Evolutionary conservation across 1,140 invertebrate species (phyloP).

Genomic region (Littorina saxatilis): DNA sequence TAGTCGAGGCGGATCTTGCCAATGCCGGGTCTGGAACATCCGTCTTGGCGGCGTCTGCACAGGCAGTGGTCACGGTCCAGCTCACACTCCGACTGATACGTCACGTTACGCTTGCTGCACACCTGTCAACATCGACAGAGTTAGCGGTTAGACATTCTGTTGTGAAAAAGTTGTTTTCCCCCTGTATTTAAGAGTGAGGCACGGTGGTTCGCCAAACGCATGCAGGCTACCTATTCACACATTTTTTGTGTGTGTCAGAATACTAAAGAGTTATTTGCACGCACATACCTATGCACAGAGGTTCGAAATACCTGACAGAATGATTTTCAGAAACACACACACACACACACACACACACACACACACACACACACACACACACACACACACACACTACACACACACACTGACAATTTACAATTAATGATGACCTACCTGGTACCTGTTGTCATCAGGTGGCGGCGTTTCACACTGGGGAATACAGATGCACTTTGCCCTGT

Average conservation of each 20-base stretch:
- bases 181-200: slow-evolving; percentile 9
- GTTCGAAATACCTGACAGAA: too few species aligned
- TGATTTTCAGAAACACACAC: slow-evolving; percentile 1
- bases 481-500: slow-evolving; percentile 49
- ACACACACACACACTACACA: slow-evolving; percentile 5
- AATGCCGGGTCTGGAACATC: slow-evolving; percentile 35
- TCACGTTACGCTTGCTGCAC: slow-evolving; percentile 60
- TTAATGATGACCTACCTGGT: background rate
- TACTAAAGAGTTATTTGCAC: background rate
- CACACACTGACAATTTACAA: background rate
- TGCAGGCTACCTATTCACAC: too few species aligned
- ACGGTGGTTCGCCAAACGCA: too few species aligned
- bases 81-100: slow-evolving; percentile 56
- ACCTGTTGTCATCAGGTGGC: slow-evolving; percentile 34
- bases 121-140: slow-evolving; percentile 46
- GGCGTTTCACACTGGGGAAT: slow-evolving; percentile 32
- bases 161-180: background rate
- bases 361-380: slow-evolving; percentile 2
- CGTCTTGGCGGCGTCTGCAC: slow-evolving; percentile 43
- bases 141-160: background rate
- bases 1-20: slow-evolving; percentile 58
- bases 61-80: slow-evolving; percentile 60
- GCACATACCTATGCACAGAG: background rate
- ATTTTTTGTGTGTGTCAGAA: too few species aligned
- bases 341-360: background rate